Percentiles rank a stretch among this genome's conserved stretches.
Evolutionary conservation across 2,888 invertebrate species (phyloP).

Genomic region (Nephrotoma flavescens): DNA sequence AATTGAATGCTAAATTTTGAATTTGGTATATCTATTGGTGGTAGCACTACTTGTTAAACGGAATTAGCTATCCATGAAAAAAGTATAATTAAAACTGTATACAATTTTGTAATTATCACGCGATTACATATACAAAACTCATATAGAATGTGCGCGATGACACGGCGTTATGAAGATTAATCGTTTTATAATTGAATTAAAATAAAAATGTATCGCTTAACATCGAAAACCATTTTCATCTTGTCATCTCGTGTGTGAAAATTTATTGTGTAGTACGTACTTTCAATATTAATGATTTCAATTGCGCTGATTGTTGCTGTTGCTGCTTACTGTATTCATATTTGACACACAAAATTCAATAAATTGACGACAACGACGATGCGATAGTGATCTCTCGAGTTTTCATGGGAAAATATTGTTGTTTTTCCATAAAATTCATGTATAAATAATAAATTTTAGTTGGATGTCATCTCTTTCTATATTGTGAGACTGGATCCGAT

Average conservation of each 20-base stretch:
- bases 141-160: not conserved
- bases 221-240: not conserved
- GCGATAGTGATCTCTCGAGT: not conserved
- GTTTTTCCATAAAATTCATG: not conserved
- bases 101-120: not conserved
- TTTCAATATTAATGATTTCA: not conserved
- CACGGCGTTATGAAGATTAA: not conserved
- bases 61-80: not conserved
- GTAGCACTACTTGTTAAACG: not conserved
- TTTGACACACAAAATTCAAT: not conserved
- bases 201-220: not conserved
- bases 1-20: not conserved
- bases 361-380: not conserved
- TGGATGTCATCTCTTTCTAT: not conserved
- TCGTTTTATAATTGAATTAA: not conserved
- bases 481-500: not conserved
- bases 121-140: not conserved
- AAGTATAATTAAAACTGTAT: not conserved
- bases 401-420: constrained; percentile 1
- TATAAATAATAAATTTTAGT: not conserved
- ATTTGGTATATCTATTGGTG: not conserved
- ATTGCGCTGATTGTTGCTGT: not conserved
- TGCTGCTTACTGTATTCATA: not conserved
- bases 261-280: not conserved
- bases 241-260: not conserved